Base-by-base conservation (phyloP, 30 jellyfish, hydroid and myxozoan genomes). In the Aurelia coerulea region DNA sequence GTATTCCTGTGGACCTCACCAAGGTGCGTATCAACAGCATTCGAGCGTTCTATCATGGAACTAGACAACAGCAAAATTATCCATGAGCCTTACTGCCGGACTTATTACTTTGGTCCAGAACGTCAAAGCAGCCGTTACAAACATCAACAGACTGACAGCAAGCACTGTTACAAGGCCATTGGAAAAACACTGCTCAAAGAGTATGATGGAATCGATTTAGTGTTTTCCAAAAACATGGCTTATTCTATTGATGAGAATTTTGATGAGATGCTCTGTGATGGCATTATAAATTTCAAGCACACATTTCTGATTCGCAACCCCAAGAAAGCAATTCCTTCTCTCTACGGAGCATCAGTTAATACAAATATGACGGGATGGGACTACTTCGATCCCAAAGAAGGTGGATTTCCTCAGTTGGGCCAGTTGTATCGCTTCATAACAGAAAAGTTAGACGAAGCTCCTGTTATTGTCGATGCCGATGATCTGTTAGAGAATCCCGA, bases 1-100 rank as follows among this genome's bases (percentile, higher is more conserved):
- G 90, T 92, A 1, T 92, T 95, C 86, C 88, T 95, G 46, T 95
- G 99, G 99, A 90, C 97, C 0, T 93, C 97, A 13, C 97, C 99
- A 11, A 79, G 99, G 31, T 89, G 99, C 79, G 90, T 90, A 16
- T 89, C 97, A 39, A 95, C 99, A 13, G 99, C 99, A 2, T 95
- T 95, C 78, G 99, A 95, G 75, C 80, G 97, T 18, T 89, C 97
- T 9, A 75, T 95, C 41, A 89, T 90, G 97, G 97, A 95, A 59
- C 65, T 95, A 52, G 85, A 95, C 35, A 86, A 89, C 88, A 67
- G 92, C 79, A 90, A 95, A 62, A 65, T 90, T 39, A 73, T 95
- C 65, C 99, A 95, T 69, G 97, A 95, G 92, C 99, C 99, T 4
- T 95, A 35, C 70, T 84, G 93, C 1, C 62, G 85, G 80, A 86